Conservation (phyloP, 2,113 vertebrate species). For the Cinclus mexicanus region DNA sequence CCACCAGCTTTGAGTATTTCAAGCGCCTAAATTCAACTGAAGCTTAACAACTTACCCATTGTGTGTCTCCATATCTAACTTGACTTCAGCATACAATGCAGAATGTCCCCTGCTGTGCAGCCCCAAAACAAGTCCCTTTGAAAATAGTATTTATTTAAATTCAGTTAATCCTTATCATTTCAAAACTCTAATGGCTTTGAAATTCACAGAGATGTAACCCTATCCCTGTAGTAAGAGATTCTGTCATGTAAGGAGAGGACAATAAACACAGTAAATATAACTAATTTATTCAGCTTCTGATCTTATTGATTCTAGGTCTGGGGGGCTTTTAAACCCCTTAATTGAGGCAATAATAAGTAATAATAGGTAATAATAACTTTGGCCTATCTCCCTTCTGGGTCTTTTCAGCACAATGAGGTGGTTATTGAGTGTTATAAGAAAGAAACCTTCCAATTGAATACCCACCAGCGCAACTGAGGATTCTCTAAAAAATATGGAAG, state of each 20-base stretch:
- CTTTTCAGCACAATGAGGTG: background rate
- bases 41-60: background rate
- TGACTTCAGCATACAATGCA: constrained; percentile 24
- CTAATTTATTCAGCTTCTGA: background rate
- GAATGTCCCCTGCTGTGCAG: background rate
- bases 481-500: background rate
- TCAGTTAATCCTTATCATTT: background rate
- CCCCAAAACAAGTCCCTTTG: background rate
- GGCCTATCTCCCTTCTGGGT: background rate
- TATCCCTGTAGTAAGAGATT: background rate
- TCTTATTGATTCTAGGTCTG: background rate
- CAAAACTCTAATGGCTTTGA: background rate
- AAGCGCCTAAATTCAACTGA: background rate
- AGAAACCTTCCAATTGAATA: background rate
- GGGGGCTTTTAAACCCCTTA: background rate
- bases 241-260: background rate
- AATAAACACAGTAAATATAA: background rate
- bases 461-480: background rate
- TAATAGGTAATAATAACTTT: constrained; percentile 33
- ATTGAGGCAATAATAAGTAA: constrained; percentile 19
- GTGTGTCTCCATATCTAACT: background rate
- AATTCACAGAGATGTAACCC: background rate
- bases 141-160: background rate
- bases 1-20: background rate
- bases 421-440: background rate